Percentiles rank a stretch among this genome's conserved stretches.
These are phyloP conservation scores for Crypturellus tataupa DNA, from an alignment of 2,797 vertebrate genomes.

Conservation along the genomic window DNA sequence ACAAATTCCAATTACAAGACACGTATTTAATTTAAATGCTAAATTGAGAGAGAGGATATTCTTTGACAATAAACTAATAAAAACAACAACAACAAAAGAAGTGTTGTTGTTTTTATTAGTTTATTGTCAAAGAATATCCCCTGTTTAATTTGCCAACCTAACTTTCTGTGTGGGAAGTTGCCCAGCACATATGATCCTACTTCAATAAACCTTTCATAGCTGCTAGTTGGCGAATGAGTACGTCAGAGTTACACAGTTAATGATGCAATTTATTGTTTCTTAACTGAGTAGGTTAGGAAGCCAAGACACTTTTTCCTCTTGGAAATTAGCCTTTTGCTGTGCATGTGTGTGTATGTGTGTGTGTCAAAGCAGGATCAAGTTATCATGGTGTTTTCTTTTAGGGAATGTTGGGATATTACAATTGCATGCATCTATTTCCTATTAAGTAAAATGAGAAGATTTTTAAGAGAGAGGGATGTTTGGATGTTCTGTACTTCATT, in stretches of 20 bases:
- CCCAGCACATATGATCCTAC: neutral
- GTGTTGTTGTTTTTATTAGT: neutral
- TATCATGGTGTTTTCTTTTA: neutral
- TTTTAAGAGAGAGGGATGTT: neutral
- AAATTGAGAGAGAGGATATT: neutral
- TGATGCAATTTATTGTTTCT: conserved; percentile 12
- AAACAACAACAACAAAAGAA: no score
- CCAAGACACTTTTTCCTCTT: conserved; percentile 4
- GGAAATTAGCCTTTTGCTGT: neutral
- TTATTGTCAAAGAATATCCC: neutral
- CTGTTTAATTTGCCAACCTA: neutral
- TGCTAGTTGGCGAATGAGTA: neutral
- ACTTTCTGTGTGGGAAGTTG: neutral
- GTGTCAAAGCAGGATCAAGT: neutral
- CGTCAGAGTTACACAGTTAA: neutral
- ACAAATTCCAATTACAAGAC: neutral
- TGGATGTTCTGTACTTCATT: neutral
- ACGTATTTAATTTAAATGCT: neutral
- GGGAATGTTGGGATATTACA: neutral
- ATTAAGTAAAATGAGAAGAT: neutral
- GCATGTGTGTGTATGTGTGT: neutral
- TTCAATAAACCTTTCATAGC: neutral
- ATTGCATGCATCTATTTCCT: neutral
- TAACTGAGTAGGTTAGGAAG: conserved; percentile 20
- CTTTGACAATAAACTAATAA: no score